Evolutionary conservation across 2,888 invertebrate genomes (phyloP).

Genomic region (Plusia festucae): DNA sequence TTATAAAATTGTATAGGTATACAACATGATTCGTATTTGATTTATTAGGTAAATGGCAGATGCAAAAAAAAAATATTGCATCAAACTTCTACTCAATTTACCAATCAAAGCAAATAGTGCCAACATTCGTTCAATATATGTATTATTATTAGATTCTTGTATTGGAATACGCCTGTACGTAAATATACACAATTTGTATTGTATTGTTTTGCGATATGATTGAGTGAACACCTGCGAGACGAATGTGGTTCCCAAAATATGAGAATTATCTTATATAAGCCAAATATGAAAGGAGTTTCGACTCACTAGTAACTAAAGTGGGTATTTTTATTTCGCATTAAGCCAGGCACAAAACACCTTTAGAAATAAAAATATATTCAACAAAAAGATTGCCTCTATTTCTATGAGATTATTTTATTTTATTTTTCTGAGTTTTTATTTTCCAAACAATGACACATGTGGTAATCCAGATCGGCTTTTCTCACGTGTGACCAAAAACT

Average conservation of each 20-base stretch:
- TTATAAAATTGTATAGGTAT: too few relatives aligned
- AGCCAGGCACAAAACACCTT: neutral
- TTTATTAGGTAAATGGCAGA: too few relatives aligned
- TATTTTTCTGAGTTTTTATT: neutral
- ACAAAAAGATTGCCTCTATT: neutral
- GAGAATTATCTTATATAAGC: constrained; percentile 3
- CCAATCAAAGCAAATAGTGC: neutral
- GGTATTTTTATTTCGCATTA: neutral
- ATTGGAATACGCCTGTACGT: constrained; percentile 6
- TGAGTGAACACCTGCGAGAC: constrained; percentile 27
- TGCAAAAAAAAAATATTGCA: neutral
- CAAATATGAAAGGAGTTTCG: neutral
- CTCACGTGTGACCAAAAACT: neutral
- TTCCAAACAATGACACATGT: neutral
- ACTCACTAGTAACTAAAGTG: neutral
- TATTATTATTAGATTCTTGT: too few relatives aligned
- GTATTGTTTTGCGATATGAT: constrained; percentile 15
- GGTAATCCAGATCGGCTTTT: neutral
- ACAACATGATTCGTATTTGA: too few relatives aligned
- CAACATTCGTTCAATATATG: constrained; percentile 13
- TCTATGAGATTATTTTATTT: neutral
- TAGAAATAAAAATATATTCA: neutral
- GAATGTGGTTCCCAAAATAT: constrained; percentile 15
- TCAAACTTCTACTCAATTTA: neutral
- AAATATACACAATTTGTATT: constrained; percentile 11